A percentile compares a stretch with the other conserved stretches of the same genome.
Conservation (phyloP, 1,140 invertebrate species). For the Lamellibrachia luymesi region DNA sequence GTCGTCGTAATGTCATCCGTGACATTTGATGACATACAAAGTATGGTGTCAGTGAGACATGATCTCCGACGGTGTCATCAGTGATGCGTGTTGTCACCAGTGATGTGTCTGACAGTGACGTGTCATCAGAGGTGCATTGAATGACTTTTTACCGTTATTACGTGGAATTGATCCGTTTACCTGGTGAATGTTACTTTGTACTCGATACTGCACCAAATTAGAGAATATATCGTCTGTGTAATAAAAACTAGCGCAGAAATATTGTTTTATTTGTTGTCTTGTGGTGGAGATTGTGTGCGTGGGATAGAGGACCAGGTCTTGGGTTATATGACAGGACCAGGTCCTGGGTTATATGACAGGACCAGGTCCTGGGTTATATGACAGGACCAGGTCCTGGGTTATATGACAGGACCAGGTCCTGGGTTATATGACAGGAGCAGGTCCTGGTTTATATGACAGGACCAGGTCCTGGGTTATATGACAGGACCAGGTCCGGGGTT, state of each 20-base stretch:
- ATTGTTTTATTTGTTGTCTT: not conserved
- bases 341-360: too few relatives aligned
- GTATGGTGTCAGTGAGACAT: too few relatives aligned
- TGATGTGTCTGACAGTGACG: not conserved
- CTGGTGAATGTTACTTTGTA: constrained; percentile 1
- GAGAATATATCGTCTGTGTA: constrained; percentile 1
- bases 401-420: too few relatives aligned
- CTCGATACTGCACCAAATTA: not conserved
- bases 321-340: too few relatives aligned
- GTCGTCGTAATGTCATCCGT: not conserved
- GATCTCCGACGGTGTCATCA: not conserved
- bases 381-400: too few relatives aligned
- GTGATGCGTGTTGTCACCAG: not conserved
- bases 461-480: too few relatives aligned
- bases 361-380: too few relatives aligned
- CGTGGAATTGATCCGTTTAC: not conserved
- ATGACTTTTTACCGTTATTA: not conserved
- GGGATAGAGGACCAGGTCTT: not conserved
- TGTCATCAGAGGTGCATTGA: not conserved
- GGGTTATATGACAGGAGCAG: too few relatives aligned
- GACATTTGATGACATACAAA: not conserved
- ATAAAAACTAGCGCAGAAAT: constrained; percentile 5
- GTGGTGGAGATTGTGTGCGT: not conserved
- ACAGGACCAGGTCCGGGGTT: too few relatives aligned
- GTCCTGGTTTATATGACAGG: too few relatives aligned